Percentiles rank a stretch among this genome's conserved stretches.
Evolutionary conservation across 2,113 vertebrate species (phyloP).

Genomic region (Regulus satrapa): DNA sequence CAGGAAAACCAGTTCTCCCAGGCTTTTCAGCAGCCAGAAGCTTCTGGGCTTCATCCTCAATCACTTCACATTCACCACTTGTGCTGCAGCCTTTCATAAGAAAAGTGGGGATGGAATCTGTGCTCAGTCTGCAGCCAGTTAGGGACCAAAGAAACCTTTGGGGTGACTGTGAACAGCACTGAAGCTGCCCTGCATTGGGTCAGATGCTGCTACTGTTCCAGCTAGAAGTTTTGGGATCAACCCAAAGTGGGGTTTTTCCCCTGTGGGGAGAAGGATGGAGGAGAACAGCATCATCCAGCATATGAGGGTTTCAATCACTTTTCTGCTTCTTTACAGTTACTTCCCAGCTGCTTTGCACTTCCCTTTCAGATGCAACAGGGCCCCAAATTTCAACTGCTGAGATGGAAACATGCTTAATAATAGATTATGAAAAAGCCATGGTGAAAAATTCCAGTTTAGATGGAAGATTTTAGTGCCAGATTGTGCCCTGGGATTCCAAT

Average conservation of each 20-base stretch:
- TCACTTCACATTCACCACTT: background rate
- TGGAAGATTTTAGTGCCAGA: slow-evolving; percentile 13
- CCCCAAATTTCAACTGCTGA: slow-evolving; percentile 17
- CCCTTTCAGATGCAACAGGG: slow-evolving; percentile 23
- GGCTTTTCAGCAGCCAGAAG: background rate
- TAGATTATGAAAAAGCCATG: slow-evolving; percentile 38
- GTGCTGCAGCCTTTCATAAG: background rate
- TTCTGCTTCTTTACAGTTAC: background rate
- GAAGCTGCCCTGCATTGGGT: background rate
- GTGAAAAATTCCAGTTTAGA: slow-evolving; percentile 40
- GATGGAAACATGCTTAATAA: slow-evolving; percentile 37
- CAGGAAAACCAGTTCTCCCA: background rate
- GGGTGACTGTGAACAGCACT: background rate
- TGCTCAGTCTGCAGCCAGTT: background rate
- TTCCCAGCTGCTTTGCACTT: slow-evolving; percentile 8
- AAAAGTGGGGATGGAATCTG: fast-evolving
- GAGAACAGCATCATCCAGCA: background rate
- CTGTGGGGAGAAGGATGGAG: background rate
- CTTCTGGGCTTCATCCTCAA: background rate
- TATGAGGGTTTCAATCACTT: background rate
- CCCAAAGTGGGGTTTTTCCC: too few relatives aligned
- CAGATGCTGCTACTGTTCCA: background rate
- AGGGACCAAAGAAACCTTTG: background rate
- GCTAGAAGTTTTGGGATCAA: background rate
- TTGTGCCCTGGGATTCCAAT: slow-evolving; percentile 12